Conservation (phyloP, 2,113 vertebrate species). For the Nyctibius bracteatus region DNA sequence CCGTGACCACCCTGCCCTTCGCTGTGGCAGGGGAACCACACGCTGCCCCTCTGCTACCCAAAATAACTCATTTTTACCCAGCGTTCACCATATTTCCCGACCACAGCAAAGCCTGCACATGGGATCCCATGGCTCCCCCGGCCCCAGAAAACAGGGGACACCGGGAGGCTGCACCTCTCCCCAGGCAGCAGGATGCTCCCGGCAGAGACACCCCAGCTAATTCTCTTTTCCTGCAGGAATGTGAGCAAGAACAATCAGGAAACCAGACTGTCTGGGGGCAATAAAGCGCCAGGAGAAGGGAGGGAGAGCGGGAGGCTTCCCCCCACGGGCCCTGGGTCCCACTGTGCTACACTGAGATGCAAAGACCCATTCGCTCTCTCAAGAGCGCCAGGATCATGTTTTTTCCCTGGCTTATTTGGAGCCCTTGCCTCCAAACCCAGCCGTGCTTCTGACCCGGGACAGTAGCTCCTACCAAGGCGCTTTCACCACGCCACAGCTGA, state of each 20-base stretch:
- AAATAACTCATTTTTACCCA: accelerated
- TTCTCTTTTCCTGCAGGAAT: constrained; percentile 58
- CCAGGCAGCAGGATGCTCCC: accelerated
- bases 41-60: neutral
- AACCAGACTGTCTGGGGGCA: constrained; percentile 66
- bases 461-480: accelerated
- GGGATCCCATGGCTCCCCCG: neutral
- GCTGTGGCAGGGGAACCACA: neutral
- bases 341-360: constrained; percentile 50
- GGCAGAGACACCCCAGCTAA: neutral
- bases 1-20: neutral
- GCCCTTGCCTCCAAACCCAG: neutral
- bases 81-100: accelerated
- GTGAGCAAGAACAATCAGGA: constrained; percentile 66
- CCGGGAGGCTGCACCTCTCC: neutral
- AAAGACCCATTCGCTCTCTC: constrained; percentile 8
- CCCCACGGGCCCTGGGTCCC: neutral
- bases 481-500: accelerated
- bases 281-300: constrained; percentile 64
- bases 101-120: accelerated
- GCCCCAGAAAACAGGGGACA: accelerated
- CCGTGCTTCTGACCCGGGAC: accelerated
- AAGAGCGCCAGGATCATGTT: neutral
- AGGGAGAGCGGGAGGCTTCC: neutral
- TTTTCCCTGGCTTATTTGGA: neutral